Conservation (phyloP, 1,140 invertebrate species). For the Eumaeus atala region DNA sequence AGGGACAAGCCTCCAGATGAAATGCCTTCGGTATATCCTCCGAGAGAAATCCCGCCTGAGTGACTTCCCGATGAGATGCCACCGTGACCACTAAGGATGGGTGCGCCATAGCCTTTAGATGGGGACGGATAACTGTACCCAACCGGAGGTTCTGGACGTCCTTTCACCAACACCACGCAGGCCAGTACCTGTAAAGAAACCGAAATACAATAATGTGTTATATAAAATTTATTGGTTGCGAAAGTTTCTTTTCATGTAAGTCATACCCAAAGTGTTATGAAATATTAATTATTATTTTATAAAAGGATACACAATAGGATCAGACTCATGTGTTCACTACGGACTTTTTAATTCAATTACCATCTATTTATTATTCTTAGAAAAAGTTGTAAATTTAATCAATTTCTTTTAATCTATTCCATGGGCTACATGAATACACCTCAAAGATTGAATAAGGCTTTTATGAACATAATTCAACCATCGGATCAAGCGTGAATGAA, state of each 20-base stretch:
- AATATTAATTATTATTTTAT: too few relatives aligned
- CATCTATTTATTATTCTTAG: too few relatives aligned
- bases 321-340: too few relatives aligned
- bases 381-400: too few relatives aligned
- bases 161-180: slow-evolving; percentile 61
- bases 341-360: too few relatives aligned
- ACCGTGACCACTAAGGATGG: slow-evolving; percentile 38
- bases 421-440: too few relatives aligned
- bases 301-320: too few relatives aligned
- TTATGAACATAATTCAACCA: not conserved
- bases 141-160: slow-evolving; percentile 63
- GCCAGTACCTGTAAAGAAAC: slow-evolving; percentile 57
- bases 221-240: slow-evolving; percentile 1
- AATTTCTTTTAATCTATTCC: too few relatives aligned
- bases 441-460: too few relatives aligned
- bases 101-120: slow-evolving; percentile 45
- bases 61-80: slow-evolving; percentile 31
- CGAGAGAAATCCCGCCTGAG: slow-evolving; percentile 25
- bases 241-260: not conserved
- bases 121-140: slow-evolving; percentile 68
- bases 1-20: slow-evolving; percentile 41
- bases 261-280: too few relatives aligned
- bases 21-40: slow-evolving; percentile 31
- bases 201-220: slow-evolving; percentile 7
- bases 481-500: slow-evolving; percentile 1